Base-by-base conservation (phyloP, 2,113 vertebrate genomes). In the Myiagra hebetior region DNA sequence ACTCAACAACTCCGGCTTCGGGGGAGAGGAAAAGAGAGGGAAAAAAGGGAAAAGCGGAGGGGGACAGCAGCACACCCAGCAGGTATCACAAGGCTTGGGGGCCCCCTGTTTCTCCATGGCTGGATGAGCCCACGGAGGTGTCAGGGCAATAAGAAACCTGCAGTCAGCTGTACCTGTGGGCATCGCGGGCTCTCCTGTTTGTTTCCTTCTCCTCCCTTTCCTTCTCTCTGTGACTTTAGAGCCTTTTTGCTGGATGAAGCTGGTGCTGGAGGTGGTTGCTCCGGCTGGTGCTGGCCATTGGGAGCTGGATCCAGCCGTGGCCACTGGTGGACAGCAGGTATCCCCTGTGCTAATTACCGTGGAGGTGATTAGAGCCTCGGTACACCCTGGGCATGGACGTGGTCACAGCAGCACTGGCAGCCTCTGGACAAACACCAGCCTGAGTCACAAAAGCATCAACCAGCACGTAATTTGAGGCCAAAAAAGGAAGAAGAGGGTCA, bases 81-180 rank as follows among this genome's bases (percentile, higher is more conserved):
- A 65, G 26, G 15, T 30, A 30, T 27, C 57, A 31, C 5, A 19
- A 60, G 27, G 67, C 27, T 62, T 22, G 2, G 9, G 21, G 39
- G 26, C 10, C 37, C 15, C 39, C 6, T 2, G 5, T 8, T 28
- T 56, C 70, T 47, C 39, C 10, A 1, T 1, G 63, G 60, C 49
- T 91, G 60, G 47, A 62, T 49, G 26, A 76, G 59, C n/a, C 27
- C 49, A 4, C 0, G 6, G 76, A 56, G 26, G 26, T 47, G 49
- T 35, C 6, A 3, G 74, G 59, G 19, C 17, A 27, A 67, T 76
- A 49, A 0, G 4, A 46, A 81, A 67, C 55, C 53, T 3, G 18
- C 18, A 1, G 1, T 12, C 0, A 3, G 30, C 53, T 18, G 41
- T 50, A 33, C 50, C 81, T 2, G 0, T 0, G 8, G 19, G 5